Percentiles rank a stretch among this genome's conserved stretches.
Evolutionary conservation across 2,797 vertebrate species (phyloP).

Genomic region (Pteropus rufus): DNA sequence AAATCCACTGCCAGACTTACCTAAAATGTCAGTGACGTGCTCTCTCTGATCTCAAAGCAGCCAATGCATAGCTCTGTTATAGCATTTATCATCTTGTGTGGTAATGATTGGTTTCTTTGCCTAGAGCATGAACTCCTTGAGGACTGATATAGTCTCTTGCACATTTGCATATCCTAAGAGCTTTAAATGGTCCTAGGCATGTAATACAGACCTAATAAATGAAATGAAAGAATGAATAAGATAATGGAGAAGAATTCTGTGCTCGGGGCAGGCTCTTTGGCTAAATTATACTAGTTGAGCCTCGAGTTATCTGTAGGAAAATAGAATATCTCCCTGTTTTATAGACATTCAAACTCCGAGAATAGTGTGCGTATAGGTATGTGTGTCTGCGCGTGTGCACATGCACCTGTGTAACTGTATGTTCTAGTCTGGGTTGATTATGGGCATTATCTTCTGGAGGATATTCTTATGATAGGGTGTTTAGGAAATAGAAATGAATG

Average conservation of each 20-base stretch:
- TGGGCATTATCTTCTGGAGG: not conserved
- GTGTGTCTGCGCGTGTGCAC: not conserved
- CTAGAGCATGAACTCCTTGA: not conserved
- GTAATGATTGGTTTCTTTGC: not conserved
- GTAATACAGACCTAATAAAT: not conserved
- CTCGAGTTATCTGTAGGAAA: not conserved
- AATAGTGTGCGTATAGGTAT: not conserved
- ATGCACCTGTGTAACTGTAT: not conserved
- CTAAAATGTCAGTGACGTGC: not conserved
- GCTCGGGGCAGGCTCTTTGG: not conserved
- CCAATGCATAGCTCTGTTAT: accelerated
- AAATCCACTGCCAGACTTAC: not conserved
- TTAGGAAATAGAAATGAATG: not conserved
- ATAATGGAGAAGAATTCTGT: not conserved
- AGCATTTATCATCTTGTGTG: not conserved
- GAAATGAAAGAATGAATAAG: not conserved
- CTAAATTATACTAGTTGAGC: not conserved
- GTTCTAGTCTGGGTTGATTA: not conserved
- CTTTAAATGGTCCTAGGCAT: not conserved
- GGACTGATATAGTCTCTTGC: not conserved
- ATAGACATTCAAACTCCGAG: not conserved
- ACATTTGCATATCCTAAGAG: not conserved
- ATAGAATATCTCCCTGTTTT: not conserved
- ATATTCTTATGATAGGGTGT: not conserved
- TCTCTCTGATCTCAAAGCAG: not conserved